Evolutionary conservation across 2,888 invertebrate species (phyloP).

Genomic region (Conistra vaccinii): DNA sequence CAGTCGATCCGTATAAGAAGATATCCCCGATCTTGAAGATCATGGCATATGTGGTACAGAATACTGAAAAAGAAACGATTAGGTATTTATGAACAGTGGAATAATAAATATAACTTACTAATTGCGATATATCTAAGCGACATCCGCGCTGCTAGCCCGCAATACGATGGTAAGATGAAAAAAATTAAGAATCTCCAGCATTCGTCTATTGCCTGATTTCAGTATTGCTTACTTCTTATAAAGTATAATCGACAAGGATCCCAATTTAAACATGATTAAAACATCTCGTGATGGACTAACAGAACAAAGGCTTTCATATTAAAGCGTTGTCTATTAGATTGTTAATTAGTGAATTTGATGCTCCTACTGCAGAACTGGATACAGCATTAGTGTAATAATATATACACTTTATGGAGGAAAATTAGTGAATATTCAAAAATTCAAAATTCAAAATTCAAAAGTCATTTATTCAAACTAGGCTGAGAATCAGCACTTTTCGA

Average conservation of each 20-base stretch:
- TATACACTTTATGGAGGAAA: too few relatives aligned
- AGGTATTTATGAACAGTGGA: neutral
- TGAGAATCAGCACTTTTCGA: too few relatives aligned
- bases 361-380: neutral
- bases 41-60: constrained; percentile 91
- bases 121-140: too few relatives aligned
- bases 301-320: neutral
- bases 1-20: constrained; percentile 93
- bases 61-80: constrained; percentile 84
- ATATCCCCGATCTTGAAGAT: constrained; percentile 89
- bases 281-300: neutral
- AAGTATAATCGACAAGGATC: neutral
- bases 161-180: too few relatives aligned
- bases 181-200: neutral
- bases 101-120: too few relatives aligned
- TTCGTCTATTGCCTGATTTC: too few relatives aligned
- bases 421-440: too few relatives aligned
- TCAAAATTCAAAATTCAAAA: too few relatives aligned
- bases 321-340: neutral
- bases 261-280: neutral
- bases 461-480: too few relatives aligned
- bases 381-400: neutral
- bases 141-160: too few relatives aligned
- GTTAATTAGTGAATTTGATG: too few relatives aligned
- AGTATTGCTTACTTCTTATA: neutral